Base-by-base conservation (phyloP, 2,888 invertebrate genomes). In the Dexiosoma caninum region DNA sequence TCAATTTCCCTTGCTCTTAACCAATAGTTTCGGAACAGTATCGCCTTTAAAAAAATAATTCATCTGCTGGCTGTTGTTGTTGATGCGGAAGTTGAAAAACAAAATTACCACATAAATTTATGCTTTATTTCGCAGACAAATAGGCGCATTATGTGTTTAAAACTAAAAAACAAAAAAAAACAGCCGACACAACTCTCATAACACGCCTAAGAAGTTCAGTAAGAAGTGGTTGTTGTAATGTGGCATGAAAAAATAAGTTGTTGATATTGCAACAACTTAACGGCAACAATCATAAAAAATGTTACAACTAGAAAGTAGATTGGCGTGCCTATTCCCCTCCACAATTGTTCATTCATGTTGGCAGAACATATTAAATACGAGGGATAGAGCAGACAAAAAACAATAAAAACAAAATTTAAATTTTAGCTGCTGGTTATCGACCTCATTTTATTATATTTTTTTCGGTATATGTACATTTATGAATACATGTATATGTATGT, bases 61-160 rank as follows among this genome's bases (percentile, higher is more conserved):
- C n/a, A n/a, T n/a, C n/a, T n/a, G n/a, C n/a, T n/a, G n/a, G n/a
- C n/a, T n/a, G n/a, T n/a, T 64, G 49, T 53, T 51, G 21, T 4
- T 44, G 44, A 10, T 49, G 32, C 21, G 64, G 35, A 75, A 67
- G 57, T 66, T 51, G 30, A 46, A 59, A 32, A 67, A 75, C 27
- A 69, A 69, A 49, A 74, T 74, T 74, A 55, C n/a, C 35, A 74
- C 55, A 74, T 57, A 19, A 69, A 69, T 46, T 76, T 60, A 69
- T 76, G 75, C 53, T 35, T 44, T 42, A 23, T 35, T 55, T 42
- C 10, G 51, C 69, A 79, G 75, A 79, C 79, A 70, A 70, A 75
- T 70, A 79, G 79, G 64, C 79, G 75, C 75, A 75, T 53, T 21
- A 75, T 44, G 21, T 59, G 42, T 57, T 57, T 64, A 40, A 21